Evolutionary conservation across 64 coral and sea anemone species (phyloP), one percentile per base, ranked within the genome.

Genomic region (Acropora tenuis): DNA sequence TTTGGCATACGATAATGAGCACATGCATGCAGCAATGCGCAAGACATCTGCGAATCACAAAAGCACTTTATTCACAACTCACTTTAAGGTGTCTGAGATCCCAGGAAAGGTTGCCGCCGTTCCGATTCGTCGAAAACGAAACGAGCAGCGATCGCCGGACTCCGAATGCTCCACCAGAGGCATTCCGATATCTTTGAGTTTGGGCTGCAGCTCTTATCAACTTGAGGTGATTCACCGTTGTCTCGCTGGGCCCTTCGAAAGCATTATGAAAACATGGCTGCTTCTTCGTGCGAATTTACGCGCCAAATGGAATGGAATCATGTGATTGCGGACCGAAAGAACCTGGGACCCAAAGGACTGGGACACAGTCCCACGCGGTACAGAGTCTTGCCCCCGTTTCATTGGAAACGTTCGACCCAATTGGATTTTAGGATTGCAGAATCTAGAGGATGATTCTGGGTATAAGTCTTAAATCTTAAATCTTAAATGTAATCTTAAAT

Each of bases 121-220:
- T 43, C 92, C 92, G 15, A 82, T 88, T 41, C 92, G 86, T 6
- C 78, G 86, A 11, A 94, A 46, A 8, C 79, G 80, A 91, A 88
- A 75, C 1, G 74, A 76, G 11, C 6, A 88, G 30, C 82, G 82
- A 71, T 85, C 63, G 0, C 45, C 65, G 1, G 61, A 19, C 61
- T 85, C 82, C 46, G 82, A 85, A 8, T 71, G 66, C 16, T 85
- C 82, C 13, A 85, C 82, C 15, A 85, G 30, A 49, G 82, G 82
- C 82, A 85, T 85, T 49, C 72, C 47, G 17, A 40, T 63, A 7
- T 3, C 60, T 63, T 8, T 12, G 10, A 13, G 8, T 0, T 0
- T 13, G 15, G 13, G 60, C 16, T 63, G 52, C 13, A 8, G 60
- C 2, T 63, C 60, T 13, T 2, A 0, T 8, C 8, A 12, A 84